Percentiles rank a stretch among this genome's conserved stretches.
These are phyloP conservation scores for Pituophis catenifer DNA, from an alignment of 2,113 vertebrate species.

Conservation along the genomic window DNA sequence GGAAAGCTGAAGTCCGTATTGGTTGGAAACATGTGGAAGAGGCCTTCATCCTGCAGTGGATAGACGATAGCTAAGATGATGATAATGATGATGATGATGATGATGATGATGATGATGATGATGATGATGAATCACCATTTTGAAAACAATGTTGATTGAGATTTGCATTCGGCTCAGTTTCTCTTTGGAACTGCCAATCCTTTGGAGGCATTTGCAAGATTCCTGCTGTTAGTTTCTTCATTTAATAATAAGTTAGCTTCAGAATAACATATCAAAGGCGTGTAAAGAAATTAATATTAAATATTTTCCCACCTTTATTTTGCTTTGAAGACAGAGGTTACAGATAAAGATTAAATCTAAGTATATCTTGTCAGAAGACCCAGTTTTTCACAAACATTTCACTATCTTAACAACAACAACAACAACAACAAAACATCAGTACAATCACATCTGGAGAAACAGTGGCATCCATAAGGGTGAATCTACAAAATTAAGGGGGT, in stretches of 20 bases:
- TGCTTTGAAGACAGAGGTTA: background rate
- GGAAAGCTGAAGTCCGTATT: background rate
- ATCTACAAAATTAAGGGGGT: background rate
- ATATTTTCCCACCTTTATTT: background rate
- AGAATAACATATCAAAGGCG: background rate
- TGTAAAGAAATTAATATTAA: slow-evolving; percentile 19
- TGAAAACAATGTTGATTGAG: slow-evolving; percentile 1
- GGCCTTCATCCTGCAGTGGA: background rate
- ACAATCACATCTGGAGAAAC: background rate
- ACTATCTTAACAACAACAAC: background rate
- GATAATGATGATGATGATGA: too few relatives aligned
- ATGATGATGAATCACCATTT: background rate
- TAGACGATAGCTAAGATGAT: background rate
- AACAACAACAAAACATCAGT: background rate
- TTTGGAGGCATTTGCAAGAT: slow-evolving; percentile 16
- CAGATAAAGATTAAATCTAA: background rate
- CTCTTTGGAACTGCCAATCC: slow-evolving; percentile 11
- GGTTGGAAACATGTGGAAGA: background rate
- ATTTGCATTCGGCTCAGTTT: background rate
- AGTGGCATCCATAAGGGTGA: background rate
- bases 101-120: too few relatives aligned
- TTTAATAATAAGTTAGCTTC: slow-evolving; percentile 29
- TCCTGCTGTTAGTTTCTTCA: slow-evolving; percentile 18
- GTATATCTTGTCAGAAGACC: slow-evolving; percentile 2
- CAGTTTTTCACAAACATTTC: background rate